Evolutionary conservation across 2,113 vertebrate species (phyloP), one percentile per base, ranked within the genome.

Genomic region (Carassius gibelio): DNA sequence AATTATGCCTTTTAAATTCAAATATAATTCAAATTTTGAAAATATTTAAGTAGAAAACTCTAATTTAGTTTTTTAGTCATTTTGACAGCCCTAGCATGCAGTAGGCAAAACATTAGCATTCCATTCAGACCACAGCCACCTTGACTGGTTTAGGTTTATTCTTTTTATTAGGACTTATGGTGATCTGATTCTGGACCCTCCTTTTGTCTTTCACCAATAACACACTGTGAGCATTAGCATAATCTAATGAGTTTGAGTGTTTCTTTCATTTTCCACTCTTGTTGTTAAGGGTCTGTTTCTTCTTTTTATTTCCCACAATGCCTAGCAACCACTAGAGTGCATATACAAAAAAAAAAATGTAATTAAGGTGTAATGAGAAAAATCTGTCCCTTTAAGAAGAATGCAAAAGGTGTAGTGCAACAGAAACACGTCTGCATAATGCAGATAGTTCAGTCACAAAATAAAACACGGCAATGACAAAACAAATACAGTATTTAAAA

Each of bases 261-360:
- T 30, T 80, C 81, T 86, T 83, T 81, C 36, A 75, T 78, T 75
- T 59, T 64, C 42, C 10, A 59, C 34, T 79, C 80, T 55, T 55
- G 81, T 69, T 86, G 85, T 69, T 82, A 81, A 61, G 82, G 72
- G 59, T 80, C 84, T 66, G 71, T 79, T 82, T 62, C 48, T 45
- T 83, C 30, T 52, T 66, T 66, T 42, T 52, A 42, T 81, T 81
- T 75, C 42, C 45, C n/a, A 66, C 61, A 48, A 74, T 83, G 84
- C 80, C 72, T 68, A 85, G 80, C 77, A 87, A 81, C 77, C 55
- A 64, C 68, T 62, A 69, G 74, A 82, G 55, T 34, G 72, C 55
- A 76, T 11, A 17, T 81, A 45, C 36, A 82, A 77, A 69, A 52
- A 50, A 83, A 50, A 55, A 74, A 66, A 68, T 38, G 8, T 50